Conservation (phyloP, 2,888 invertebrate genomes). For the Tenodera sinensis region DNA sequence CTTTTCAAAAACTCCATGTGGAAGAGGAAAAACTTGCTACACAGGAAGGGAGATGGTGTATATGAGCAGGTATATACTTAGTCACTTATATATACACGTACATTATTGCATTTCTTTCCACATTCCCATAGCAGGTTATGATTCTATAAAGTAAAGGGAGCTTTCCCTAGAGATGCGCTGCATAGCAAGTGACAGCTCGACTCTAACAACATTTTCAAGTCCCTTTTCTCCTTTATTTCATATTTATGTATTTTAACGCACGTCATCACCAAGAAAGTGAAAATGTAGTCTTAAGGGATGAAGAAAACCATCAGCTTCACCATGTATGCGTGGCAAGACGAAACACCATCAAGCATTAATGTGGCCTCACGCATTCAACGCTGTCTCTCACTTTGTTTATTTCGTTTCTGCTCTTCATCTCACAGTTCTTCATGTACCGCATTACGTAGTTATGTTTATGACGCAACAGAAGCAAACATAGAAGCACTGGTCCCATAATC, state of each 20-base stretch:
- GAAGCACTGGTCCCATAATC: too few species aligned
- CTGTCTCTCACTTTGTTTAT: too few species aligned
- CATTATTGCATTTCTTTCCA: neutral
- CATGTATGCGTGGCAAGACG: too few species aligned
- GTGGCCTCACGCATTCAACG: too few species aligned
- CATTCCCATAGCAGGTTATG: neutral
- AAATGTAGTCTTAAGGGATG: neutral
- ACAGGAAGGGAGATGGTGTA: neutral
- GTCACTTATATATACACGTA: neutral
- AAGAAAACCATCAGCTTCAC: neutral
- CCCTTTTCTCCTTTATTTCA: neutral
- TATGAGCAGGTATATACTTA: neutral
- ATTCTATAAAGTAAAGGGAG: neutral
- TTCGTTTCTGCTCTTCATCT: too few species aligned
- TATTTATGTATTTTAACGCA: neutral
- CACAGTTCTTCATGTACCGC: too few species aligned
- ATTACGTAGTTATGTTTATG: too few species aligned
- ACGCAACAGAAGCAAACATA: too few species aligned
- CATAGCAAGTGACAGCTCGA: neutral
- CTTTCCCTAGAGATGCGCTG: neutral
- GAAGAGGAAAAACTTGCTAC: neutral
- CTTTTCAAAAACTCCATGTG: neutral
- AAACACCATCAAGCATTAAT: too few species aligned
- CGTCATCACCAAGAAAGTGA: neutral
- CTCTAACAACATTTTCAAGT: neutral